Evolutionary conservation across 2,888 invertebrate genomes (phyloP).

Genomic region (Digitonthophagus gazella): DNA sequence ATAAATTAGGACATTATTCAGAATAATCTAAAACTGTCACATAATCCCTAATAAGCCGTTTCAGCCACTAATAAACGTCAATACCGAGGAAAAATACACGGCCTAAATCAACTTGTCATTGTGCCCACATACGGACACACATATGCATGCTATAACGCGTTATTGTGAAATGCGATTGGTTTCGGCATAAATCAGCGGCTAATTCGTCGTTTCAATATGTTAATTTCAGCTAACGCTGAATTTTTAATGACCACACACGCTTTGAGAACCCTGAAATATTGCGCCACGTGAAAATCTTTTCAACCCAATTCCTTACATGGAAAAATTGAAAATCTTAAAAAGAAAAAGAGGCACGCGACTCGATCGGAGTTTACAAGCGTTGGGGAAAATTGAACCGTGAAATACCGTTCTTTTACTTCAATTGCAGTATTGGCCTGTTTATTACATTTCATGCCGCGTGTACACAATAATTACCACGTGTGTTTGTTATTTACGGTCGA

Average conservation of each 20-base stretch:
- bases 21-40: neutral
- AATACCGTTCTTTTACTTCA: neutral
- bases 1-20: neutral
- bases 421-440: neutral
- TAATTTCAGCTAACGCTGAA: neutral
- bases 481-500: neutral
- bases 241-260: neutral
- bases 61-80: constrained; percentile 12
- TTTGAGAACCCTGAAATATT: neutral
- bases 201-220: neutral
- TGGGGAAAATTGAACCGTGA: neutral
- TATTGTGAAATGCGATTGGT: neutral
- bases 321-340: neutral
- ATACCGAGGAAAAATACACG: constrained; percentile 6
- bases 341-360: neutral
- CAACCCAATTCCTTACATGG: neutral
- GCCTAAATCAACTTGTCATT: constrained; percentile 9
- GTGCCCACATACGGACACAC: constrained; percentile 4
- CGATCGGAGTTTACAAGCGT: neutral
- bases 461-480: neutral
- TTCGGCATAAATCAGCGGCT: constrained; percentile 7
- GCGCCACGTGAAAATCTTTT: neutral
- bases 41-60: constrained; percentile 2
- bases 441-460: neutral
- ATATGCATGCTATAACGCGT: neutral